These are phyloP conservation scores for Leptopilina drosophilae DNA, from an alignment of 2,888 invertebrate species.

Conservation along the genomic window DNA sequence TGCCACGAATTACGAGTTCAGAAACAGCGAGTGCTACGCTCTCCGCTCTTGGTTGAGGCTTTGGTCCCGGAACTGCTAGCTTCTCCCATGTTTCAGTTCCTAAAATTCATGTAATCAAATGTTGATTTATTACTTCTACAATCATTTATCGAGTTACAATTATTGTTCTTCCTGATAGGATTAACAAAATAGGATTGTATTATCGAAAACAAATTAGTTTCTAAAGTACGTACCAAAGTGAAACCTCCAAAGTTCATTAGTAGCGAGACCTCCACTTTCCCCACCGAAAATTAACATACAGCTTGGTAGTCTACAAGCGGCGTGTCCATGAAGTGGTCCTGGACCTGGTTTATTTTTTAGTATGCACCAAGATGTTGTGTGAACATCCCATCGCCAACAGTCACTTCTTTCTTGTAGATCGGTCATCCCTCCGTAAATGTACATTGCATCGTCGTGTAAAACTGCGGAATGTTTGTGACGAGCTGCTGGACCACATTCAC, in stretches of 20 bases:
- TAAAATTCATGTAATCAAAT: constrained; percentile 63
- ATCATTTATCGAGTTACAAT: too few species aligned
- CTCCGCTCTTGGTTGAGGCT: constrained; percentile 85
- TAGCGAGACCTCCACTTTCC: constrained; percentile 84
- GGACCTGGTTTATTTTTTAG: constrained; percentile 83
- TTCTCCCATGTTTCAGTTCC: constrained; percentile 88
- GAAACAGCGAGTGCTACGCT: constrained; percentile 83
- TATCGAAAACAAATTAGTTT: neutral
- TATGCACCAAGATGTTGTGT: constrained; percentile 82
- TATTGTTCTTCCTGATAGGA: too few species aligned
- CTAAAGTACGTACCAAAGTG: constrained; percentile 83
- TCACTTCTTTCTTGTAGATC: constrained; percentile 88
- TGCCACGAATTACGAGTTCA: constrained; percentile 77
- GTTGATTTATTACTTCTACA: too few species aligned
- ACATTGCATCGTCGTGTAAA: constrained; percentile 87
- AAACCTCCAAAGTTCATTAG: constrained; percentile 90
- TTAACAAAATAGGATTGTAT: too few species aligned
- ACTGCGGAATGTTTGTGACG: constrained; percentile 92
- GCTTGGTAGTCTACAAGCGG: constrained; percentile 86
- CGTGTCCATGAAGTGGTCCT: constrained; percentile 86
- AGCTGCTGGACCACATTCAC: constrained; percentile 81
- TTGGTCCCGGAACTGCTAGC: constrained; percentile 80
- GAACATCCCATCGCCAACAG: constrained; percentile 87
- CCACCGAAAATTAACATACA: constrained; percentile 90
- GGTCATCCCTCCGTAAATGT: constrained; percentile 93